Evolutionary conservation across 1,140 invertebrate species (phyloP).

Genomic region (Nylanderia fulva): DNA sequence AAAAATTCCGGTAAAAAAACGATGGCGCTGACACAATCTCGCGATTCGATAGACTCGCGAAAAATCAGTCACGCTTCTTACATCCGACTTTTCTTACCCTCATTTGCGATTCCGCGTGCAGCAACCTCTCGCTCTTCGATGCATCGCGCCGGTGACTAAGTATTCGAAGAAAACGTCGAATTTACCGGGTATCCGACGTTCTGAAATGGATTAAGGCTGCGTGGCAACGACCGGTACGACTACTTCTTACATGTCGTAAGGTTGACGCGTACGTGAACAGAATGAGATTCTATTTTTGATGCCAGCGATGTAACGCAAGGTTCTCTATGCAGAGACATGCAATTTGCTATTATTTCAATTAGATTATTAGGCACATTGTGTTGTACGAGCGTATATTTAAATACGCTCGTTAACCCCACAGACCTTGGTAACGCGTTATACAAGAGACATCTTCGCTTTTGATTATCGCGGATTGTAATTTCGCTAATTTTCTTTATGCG

Average conservation of each 20-base stretch:
- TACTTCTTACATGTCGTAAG: conserved; percentile 62
- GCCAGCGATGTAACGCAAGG: background rate
- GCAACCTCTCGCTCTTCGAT: conserved; percentile 32
- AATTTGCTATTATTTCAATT: conserved; percentile 46
- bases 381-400: background rate
- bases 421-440: background rate
- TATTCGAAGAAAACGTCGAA: conserved; percentile 70
- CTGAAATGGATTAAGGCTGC: conserved; percentile 72
- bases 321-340: background rate
- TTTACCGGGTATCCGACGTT: conserved; percentile 68
- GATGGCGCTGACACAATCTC: conserved; percentile 17
- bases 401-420: background rate
- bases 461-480: background rate
- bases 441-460: background rate
- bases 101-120: conserved; percentile 69
- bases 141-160: conserved; percentile 68
- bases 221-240: conserved; percentile 58
- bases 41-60: conserved; percentile 39
- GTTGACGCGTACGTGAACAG: conserved; percentile 62
- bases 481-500: background rate
- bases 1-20: conserved; percentile 30
- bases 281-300: conserved; percentile 45
- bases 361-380: conserved; percentile 23
- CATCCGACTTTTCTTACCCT: conserved; percentile 4
- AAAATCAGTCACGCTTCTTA: conserved; percentile 53